Percentiles rank a stretch among this genome's conserved stretches.
Evolutionary conservation across 2,888 invertebrate genomes (phyloP).

Genomic region (Ennomos fuscantarius): DNA sequence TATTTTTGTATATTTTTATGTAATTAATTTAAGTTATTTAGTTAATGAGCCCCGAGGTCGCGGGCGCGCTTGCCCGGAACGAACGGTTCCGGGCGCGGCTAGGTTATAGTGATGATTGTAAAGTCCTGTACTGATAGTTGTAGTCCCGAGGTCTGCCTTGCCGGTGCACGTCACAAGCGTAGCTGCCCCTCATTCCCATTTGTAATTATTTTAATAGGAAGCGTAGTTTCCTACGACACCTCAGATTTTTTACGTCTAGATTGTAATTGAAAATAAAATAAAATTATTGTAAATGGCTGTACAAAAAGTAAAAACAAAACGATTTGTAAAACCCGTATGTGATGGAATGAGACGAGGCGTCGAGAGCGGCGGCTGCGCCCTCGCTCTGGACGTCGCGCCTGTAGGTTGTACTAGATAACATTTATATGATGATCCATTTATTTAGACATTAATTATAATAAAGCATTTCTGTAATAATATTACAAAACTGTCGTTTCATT

Average conservation of each 20-base stretch:
- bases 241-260: constrained; percentile 85
- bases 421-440: constrained; percentile 87
- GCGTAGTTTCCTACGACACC: constrained; percentile 84
- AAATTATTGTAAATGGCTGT: constrained; percentile 86
- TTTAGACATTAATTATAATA: constrained; percentile 88
- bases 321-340: constrained; percentile 83
- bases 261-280: constrained; percentile 85
- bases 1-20: constrained; percentile 85
- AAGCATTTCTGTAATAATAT: constrained; percentile 88
- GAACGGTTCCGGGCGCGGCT: constrained; percentile 62
- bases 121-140: constrained; percentile 82
- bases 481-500: constrained; percentile 78
- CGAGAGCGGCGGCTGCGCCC: constrained; percentile 63
- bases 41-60: constrained; percentile 65
- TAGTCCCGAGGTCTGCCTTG: constrained; percentile 82
- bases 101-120: constrained; percentile 84
- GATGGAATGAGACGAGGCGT: constrained; percentile 77
- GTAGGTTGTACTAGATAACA: constrained; percentile 85
- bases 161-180: constrained; percentile 82
- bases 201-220: constrained; percentile 84
- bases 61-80: constrained; percentile 61
- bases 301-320: constrained; percentile 82
- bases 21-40: constrained; percentile 82
- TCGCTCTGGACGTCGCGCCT: constrained; percentile 70
- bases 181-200: constrained; percentile 83